Conservation (phyloP, 2,113 vertebrate species). For the Micromys minutus region DNA sequence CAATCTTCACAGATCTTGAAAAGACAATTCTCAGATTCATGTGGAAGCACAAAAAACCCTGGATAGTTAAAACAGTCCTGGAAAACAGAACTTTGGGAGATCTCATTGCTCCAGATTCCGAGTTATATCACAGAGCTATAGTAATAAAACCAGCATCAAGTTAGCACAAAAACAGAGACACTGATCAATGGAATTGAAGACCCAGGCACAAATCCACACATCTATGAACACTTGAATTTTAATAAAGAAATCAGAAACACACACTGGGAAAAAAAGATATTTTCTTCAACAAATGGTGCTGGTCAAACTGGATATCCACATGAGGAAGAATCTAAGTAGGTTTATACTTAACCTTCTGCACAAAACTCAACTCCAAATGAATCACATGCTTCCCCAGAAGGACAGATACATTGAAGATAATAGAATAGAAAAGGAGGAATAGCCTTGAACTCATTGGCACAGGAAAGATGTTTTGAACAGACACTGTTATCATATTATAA, state of each 20-base stretch:
- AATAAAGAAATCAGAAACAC: background rate
- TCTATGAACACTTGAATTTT: background rate
- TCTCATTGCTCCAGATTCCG: background rate
- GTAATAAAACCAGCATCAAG: background rate
- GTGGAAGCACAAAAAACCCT: background rate
- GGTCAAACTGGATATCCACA: background rate
- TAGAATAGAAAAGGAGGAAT: background rate
- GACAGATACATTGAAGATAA: background rate
- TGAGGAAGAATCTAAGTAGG: background rate
- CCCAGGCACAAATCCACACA: background rate
- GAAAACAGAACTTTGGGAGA: background rate
- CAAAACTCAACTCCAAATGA: background rate
- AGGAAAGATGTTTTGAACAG: background rate
- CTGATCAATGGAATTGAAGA: background rate
- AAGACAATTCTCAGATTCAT: background rate
- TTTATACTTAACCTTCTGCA: background rate
- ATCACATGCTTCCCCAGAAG: background rate
- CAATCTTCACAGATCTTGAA: background rate
- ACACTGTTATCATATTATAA: background rate
- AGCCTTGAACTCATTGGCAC: background rate
- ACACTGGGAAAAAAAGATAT: background rate
- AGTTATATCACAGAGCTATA: background rate
- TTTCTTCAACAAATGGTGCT: background rate
- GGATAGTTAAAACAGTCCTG: background rate
- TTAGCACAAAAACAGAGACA: background rate